Percentiles rank a stretch among this genome's conserved stretches.
phyloP scores from a whole-genome alignment of 2,113 vertebrate species.

The Microcebus ravelobensis region DNA sequence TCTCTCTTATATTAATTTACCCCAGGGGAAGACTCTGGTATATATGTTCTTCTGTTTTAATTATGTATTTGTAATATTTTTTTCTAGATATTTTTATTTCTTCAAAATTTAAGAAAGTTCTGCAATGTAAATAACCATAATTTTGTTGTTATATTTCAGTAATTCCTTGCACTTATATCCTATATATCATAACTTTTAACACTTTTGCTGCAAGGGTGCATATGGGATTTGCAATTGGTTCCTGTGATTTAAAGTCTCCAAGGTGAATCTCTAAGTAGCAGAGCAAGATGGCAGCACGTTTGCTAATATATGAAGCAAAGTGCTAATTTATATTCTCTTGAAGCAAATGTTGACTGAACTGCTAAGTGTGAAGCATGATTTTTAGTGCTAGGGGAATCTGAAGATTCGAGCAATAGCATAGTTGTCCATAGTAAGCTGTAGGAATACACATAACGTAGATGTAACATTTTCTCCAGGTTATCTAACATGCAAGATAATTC shows the following conservation, averaged over 20 bases:
- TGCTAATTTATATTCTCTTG: background rate
- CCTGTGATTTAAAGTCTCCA: background rate
- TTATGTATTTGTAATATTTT: background rate
- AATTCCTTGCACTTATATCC: constrained; percentile 18
- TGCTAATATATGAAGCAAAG: background rate
- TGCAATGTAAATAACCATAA: background rate
- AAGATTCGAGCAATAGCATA: background rate
- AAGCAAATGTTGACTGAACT: background rate
- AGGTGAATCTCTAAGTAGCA: background rate
- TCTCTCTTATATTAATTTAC: background rate
- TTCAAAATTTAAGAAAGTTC: constrained; percentile 2
- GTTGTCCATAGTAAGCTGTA: background rate
- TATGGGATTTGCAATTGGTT: background rate
- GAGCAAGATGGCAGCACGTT: background rate
- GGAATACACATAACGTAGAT: background rate
- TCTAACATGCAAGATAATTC: background rate
- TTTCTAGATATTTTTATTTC: constrained; percentile 47
- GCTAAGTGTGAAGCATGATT: background rate
- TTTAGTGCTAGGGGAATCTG: background rate
- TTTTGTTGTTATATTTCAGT: background rate
- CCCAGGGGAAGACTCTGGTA: background rate
- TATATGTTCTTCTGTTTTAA: constrained; percentile 11
- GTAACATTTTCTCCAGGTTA: background rate
- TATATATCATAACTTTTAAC: background rate
- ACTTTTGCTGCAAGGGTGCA: background rate